A percentile compares a stretch with the other conserved stretches of the same genome.
These are phyloP conservation scores for Ispidina picta DNA, from an alignment of 2,797 vertebrate species.

Conservation along the genomic window DNA sequence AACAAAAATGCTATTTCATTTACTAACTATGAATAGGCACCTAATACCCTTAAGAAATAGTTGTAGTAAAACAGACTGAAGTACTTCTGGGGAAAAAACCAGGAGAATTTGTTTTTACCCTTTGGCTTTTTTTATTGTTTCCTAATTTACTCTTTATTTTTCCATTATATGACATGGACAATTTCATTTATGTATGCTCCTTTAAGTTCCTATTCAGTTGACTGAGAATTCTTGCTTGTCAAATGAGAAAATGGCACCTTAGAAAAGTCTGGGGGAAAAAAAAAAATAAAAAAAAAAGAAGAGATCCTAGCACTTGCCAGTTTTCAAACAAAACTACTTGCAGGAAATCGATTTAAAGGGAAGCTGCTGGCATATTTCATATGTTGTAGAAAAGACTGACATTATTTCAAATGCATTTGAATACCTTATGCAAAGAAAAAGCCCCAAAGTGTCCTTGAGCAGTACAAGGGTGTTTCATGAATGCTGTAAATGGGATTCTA, in stretches of 20 bases:
- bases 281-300: conserved; percentile 21
- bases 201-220: conserved; percentile 11
- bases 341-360: conserved; percentile 46
- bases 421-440: conserved; percentile 35
- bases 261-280: neutral
- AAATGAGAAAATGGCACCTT: conserved; percentile 31
- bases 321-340: conserved; percentile 64
- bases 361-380: conserved; percentile 37
- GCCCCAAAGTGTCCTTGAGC: conserved; percentile 55
- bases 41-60: conserved; percentile 56
- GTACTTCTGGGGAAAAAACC: neutral
- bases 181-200: conserved; percentile 15
- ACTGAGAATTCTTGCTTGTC: conserved; percentile 13
- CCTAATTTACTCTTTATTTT: conserved; percentile 46
- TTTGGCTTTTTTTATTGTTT: conserved; percentile 46
- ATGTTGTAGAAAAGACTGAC: conserved; percentile 46
- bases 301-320: conserved; percentile 8
- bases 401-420: conserved; percentile 54
- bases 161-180: conserved; percentile 18
- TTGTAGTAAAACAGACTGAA: conserved; percentile 23
- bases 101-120: conserved; percentile 14
- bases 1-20: conserved; percentile 64
- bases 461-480: conserved; percentile 14
- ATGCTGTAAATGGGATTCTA: neutral
- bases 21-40: conserved; percentile 45